Evolutionary conservation across 2,797 vertebrate species (phyloP), one percentile per base, ranked within the genome.

Genomic region (Manis javanica): DNA sequence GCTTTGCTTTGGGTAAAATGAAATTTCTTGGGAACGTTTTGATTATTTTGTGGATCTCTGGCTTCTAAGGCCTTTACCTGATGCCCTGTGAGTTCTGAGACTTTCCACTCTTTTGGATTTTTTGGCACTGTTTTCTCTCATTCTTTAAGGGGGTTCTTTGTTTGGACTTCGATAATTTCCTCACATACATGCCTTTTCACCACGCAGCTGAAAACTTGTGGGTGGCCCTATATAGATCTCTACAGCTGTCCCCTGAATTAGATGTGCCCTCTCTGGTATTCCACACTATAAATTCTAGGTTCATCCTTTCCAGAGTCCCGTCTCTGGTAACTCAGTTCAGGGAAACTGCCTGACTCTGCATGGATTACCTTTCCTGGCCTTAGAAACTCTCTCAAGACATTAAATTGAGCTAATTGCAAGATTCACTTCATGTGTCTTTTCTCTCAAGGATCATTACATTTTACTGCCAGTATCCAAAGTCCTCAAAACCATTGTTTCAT

Each of bases 371-470:
- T 79, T 9, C 18, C 46, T 57, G 15, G 9, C 3, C 66, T 26
- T 83, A 86, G 46, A 93, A 69, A 84, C 16, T 79, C 23, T 89
- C 31, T 94, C 23, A 3, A 89, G 29, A 92, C 37, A 91, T 63
- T 46, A 81, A 86, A 23, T 87, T 82, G 4, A n/a, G 61, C 66
- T 91, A 93, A 92, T 85, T 92, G 31, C 21, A 96, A 96, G 89
- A 72, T 18, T 77, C 18, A 42, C 7, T 1, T 64, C 71, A 94
- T 88, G 92, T 92, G 26, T 72, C 34, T 64, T 92, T 87, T 87
- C 66, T 87, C 31, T 69, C 55, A 42, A 61, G 46, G 26, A 78
- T 68, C 31, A 82, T 92, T 92, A 87, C 90, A 63, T 11, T 95
- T 88, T 29, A 82, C 61, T 85, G 42, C n/a, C 12, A 91, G 68